These are phyloP conservation scores for Halyomorpha halys DNA, from an alignment of 1,140 invertebrate genomes.

Conservation along the genomic window DNA sequence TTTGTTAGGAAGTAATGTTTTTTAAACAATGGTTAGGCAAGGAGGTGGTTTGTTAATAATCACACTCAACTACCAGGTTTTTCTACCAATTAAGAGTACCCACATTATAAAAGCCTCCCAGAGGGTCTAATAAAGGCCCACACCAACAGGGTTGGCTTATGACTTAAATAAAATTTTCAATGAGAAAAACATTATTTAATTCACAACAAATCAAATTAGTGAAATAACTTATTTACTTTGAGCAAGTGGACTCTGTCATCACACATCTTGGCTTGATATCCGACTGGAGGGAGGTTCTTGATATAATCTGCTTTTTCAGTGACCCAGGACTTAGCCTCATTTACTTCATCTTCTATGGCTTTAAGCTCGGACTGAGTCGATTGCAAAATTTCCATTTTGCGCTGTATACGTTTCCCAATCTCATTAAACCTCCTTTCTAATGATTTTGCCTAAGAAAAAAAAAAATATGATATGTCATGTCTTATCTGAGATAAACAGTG, in stretches of 20 bases:
- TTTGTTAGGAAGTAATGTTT: too few relatives aligned
- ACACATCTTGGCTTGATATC: conserved; percentile 60
- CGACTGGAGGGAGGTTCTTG: conserved; percentile 52
- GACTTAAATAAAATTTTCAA: too few relatives aligned
- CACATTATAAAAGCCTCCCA: too few relatives aligned
- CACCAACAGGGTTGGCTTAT: too few relatives aligned
- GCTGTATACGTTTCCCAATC: conserved; percentile 67
- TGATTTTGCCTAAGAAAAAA: conserved; percentile 53
- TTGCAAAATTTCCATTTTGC: conserved; percentile 69
- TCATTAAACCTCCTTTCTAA: conserved; percentile 73
- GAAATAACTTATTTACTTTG: conserved; percentile 39
- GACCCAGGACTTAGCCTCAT: conserved; percentile 67
- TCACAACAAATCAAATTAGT: not conserved
- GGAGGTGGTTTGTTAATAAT: too few relatives aligned
- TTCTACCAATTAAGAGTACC: too few relatives aligned
- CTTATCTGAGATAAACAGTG: not conserved
- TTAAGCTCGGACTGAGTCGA: conserved; percentile 70
- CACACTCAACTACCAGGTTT: too few relatives aligned
- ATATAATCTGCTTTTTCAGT: conserved; percentile 59
- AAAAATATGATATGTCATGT: conserved; percentile 3
- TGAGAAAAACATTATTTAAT: not conserved
- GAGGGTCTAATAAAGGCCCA: too few relatives aligned
- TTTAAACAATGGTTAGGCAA: too few relatives aligned
- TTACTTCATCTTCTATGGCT: conserved; percentile 40
- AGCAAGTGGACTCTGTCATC: conserved; percentile 59